Evolutionary conservation across 2,888 invertebrate genomes (phyloP), one percentile per base, ranked within the genome.

Genomic region (Parochlus steinenii): DNA sequence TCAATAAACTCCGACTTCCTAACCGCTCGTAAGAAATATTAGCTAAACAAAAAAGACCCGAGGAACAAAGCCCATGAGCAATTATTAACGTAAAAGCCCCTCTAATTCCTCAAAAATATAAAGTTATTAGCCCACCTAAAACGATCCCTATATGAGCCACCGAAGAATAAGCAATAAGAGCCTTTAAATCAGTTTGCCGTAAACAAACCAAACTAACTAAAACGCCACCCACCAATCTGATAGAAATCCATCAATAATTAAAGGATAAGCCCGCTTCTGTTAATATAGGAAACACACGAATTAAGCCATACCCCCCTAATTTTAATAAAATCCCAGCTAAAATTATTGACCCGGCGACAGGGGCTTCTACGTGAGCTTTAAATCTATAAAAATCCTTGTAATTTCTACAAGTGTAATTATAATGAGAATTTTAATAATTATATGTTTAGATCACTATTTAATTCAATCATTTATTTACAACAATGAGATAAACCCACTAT

Each of bases 321-420:
- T 79, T 78, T 57, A 80, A 63, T 48, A 77, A 65, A 56, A 78
- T 59, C 0, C 72, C 75, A 1, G 76, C 77, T 57, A 78, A 70
- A 67, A 78, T 69, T 59, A 78, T 77, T 3, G 76, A 78, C 0
- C 77, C 76, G 3, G 69, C 64, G 43, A 77, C 63, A 4, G 78
- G 75, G 37, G 77, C 77, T 44, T 78, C 77, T 2, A 78, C 75
- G 69, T 78, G 77, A 56, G 77, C 77, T 36, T 74, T 75, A 45
- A 54, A 60, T 57, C 59, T 44, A 56, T 55, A 53, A 58, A 53
- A 58, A 64, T 56, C 63, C n/a, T n/a, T n/a, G n/a, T n/a, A 66
- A 55, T 65, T 58, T 66, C 69, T 52, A 50, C 51, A 41, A 47
- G 56, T 40, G 53, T 51, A 7, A 43, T 52, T 33, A 58, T 55